Percentiles rank a stretch among this genome's conserved stretches.
Conservation (phyloP, 1,140 invertebrate species). For the Penaeus indicus region DNA sequence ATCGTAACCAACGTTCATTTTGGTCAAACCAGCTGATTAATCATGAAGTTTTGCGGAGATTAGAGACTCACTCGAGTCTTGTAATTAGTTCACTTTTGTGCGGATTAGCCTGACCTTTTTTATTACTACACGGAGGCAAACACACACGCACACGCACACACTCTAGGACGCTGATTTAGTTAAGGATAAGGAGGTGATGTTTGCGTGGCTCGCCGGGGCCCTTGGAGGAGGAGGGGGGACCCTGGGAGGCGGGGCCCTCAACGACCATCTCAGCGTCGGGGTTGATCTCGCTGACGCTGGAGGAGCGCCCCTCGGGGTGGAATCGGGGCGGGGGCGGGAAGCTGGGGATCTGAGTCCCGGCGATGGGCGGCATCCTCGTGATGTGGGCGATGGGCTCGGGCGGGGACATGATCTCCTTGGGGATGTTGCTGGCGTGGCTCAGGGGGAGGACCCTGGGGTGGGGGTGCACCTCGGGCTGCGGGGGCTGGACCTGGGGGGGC, state of each 20-base stretch:
- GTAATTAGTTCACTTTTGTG: too few relatives aligned
- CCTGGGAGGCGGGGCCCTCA: not conserved
- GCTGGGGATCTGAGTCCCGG: not conserved
- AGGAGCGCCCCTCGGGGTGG: slow-evolving; percentile 23
- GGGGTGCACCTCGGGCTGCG: not conserved
- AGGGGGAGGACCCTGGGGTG: not conserved
- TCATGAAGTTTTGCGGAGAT: too few relatives aligned
- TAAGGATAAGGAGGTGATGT: slow-evolving; percentile 52
- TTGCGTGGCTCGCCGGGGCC: slow-evolving; percentile 17
- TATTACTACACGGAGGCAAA: not conserved
- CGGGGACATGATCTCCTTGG: slow-evolving; percentile 36
- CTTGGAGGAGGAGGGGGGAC: not conserved
- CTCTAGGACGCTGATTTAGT: slow-evolving; percentile 11
- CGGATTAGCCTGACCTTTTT: too few relatives aligned
- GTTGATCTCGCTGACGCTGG: slow-evolving; percentile 13
- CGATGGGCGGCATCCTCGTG: not conserved
- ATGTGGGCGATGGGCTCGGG: slow-evolving; percentile 38
- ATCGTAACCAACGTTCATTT: too few relatives aligned
- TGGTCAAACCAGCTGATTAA: too few relatives aligned
- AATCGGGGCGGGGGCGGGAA: slow-evolving; percentile 31
- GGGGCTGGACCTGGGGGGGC: not conserved
- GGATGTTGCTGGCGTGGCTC: not conserved
- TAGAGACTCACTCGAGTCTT: too few relatives aligned
- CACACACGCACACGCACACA: not conserved
- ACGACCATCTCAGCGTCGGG: slow-evolving; percentile 36